These are phyloP conservation scores for Drosophila trichaetosa DNA, from an alignment of 2,888 invertebrate genomes.

Conservation along the genomic window DNA sequence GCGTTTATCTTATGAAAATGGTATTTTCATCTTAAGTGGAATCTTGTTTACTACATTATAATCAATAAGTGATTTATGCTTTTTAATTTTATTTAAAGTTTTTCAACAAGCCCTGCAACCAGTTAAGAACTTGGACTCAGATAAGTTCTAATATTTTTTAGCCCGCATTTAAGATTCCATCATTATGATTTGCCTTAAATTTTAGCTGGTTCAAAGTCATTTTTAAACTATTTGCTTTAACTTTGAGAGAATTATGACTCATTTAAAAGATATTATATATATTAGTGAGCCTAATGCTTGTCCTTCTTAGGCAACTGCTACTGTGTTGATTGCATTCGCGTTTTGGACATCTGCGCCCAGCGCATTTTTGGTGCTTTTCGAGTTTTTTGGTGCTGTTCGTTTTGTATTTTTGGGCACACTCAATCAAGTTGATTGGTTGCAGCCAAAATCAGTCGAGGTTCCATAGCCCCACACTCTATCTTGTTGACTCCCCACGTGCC, in stretches of 20 bases:
- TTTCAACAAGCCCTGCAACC: background rate
- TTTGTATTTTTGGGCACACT: constrained; percentile 45
- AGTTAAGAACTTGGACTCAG: background rate
- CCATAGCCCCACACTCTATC: background rate
- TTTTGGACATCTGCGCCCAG: constrained; percentile 14
- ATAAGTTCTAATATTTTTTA: background rate
- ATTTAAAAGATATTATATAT: background rate
- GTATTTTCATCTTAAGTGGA: background rate
- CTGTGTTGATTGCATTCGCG: constrained; percentile 34
- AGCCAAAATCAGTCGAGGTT: constrained; percentile 36
- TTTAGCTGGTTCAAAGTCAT: background rate
- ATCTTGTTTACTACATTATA: background rate
- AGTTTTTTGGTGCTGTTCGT: constrained; percentile 10
- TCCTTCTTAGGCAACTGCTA: constrained; percentile 11
- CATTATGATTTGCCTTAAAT: rapidly evolving
- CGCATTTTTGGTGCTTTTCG: background rate
- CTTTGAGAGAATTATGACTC: background rate
- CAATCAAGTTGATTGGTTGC: constrained; percentile 72
- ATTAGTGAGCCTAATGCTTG: background rate
- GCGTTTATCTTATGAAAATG: background rate
- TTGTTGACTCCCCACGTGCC: background rate
- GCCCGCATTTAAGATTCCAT: background rate
- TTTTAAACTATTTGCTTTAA: background rate
- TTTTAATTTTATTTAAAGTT: background rate
- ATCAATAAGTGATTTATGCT: background rate